These are phyloP conservation scores for Drosophila truncata DNA, from an alignment of 1,140 invertebrate genomes.

Conservation along the genomic window DNA sequence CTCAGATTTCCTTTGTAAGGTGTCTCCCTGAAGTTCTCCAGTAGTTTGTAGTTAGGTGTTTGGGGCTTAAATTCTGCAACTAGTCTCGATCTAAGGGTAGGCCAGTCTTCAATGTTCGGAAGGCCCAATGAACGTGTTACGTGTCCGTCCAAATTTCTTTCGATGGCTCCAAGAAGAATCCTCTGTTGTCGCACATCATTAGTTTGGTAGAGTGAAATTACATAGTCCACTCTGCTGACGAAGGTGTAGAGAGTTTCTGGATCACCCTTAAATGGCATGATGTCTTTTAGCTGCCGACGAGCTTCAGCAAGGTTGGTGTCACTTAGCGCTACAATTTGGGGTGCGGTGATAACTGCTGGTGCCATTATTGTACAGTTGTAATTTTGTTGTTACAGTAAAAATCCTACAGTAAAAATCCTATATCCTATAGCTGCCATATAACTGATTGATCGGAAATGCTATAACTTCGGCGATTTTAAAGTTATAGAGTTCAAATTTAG, in stretches of 20 bases:
- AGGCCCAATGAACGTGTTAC: neutral
- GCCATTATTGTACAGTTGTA: too few species aligned
- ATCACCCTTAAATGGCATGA: neutral
- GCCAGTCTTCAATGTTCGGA: neutral
- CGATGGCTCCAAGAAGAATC: neutral
- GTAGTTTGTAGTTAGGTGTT: neutral
- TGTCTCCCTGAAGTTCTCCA: neutral
- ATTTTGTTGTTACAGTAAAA: too few species aligned
- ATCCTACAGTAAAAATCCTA: too few species aligned
- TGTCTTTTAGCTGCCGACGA: neutral
- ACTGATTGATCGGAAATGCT: too few species aligned
- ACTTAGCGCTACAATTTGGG: too few species aligned
- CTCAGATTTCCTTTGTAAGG: neutral
- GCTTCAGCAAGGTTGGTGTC: too few species aligned
- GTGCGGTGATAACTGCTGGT: too few species aligned
- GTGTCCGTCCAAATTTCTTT: neutral
- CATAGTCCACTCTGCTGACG: neutral
- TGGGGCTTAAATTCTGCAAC: neutral
- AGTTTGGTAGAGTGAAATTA: neutral
- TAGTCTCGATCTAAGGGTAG: too few species aligned
- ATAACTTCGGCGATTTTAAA: too few species aligned
- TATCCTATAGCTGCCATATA: too few species aligned
- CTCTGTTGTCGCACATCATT: neutral
- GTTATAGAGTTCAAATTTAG: too few species aligned
- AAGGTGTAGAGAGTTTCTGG: neutral